These are phyloP conservation scores for Taphrorychus bicolor DNA, from an alignment of 2,888 invertebrate genomes.

Conservation along the genomic window DNA sequence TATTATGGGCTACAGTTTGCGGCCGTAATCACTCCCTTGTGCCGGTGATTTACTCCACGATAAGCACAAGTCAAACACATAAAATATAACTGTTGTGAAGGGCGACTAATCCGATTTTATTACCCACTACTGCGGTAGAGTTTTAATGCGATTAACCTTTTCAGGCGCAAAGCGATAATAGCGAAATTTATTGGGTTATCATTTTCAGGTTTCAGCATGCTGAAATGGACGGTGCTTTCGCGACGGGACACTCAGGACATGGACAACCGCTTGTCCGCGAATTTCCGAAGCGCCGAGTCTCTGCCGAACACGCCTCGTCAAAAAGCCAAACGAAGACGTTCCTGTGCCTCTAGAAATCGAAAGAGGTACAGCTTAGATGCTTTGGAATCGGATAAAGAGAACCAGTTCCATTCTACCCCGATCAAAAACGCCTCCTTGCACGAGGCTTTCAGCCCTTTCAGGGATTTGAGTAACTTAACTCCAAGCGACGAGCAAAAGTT, in stretches of 20 bases:
- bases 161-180: too few species aligned
- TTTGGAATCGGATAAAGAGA: slow-evolving; percentile 66
- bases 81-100: slow-evolving; percentile 14
- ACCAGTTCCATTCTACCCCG: slow-evolving; percentile 67
- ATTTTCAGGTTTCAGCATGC: slow-evolving; percentile 56
- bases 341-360: slow-evolving; percentile 51
- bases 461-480: slow-evolving; percentile 70
- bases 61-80: slow-evolving; percentile 28
- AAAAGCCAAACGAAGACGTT: slow-evolving; percentile 61
- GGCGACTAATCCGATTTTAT: slow-evolving; percentile 20
- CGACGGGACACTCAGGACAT: slow-evolving; percentile 53
- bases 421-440: slow-evolving; percentile 59
- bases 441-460: slow-evolving; percentile 59
- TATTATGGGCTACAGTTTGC: slow-evolving; percentile 16
- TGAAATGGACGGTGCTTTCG: slow-evolving; percentile 69
- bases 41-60: slow-evolving; percentile 16
- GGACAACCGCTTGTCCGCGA: slow-evolving; percentile 43
- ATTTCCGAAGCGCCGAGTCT: slow-evolving; percentile 39
- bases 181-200: neutral
- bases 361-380: slow-evolving; percentile 63
- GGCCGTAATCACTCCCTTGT: slow-evolving; percentile 28
- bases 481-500: slow-evolving; percentile 51
- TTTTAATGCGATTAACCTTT: slow-evolving; percentile 19
- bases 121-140: slow-evolving; percentile 3
- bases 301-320: slow-evolving; percentile 55